Evolutionary conservation across 1,140 invertebrate genomes (phyloP).

Genomic region (Temnothorax curvispinosus): DNA sequence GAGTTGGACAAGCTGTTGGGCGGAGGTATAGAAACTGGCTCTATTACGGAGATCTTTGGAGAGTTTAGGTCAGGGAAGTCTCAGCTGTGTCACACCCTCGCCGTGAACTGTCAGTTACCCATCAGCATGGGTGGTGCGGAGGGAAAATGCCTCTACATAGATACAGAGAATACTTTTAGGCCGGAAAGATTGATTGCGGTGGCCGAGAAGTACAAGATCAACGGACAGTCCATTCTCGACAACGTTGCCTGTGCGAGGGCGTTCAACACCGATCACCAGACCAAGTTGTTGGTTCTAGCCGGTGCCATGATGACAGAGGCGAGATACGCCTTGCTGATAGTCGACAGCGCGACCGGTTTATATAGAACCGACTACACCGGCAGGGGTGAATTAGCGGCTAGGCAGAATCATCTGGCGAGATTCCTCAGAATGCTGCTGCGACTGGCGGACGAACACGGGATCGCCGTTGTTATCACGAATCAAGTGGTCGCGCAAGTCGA

Average conservation of each 20-base stretch:
- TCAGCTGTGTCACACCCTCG: slow-evolving; percentile 98
- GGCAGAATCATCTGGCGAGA: slow-evolving; percentile 97
- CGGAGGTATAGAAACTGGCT: slow-evolving; percentile 99
- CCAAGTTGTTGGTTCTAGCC: slow-evolving; percentile 94
- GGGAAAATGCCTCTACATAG: slow-evolving; percentile 99
- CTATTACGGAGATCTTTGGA: slow-evolving; percentile 99
- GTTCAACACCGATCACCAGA: slow-evolving; percentile 99
- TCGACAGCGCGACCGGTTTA: slow-evolving; percentile 98
- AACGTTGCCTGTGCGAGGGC: slow-evolving; percentile 99
- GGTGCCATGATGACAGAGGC: slow-evolving; percentile 99
- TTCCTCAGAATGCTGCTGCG: slow-evolving; percentile 97
- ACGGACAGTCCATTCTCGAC: slow-evolving; percentile 95
- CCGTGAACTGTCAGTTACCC: slow-evolving; percentile 99
- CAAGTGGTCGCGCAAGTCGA: slow-evolving; percentile 99
- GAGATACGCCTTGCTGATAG: slow-evolving; percentile 97
- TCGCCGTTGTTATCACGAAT: slow-evolving; percentile 99
- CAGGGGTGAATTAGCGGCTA: slow-evolving; percentile 95
- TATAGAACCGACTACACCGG: slow-evolving; percentile 99
- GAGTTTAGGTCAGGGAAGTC: slow-evolving; percentile 99
- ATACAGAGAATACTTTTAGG: slow-evolving; percentile 98
- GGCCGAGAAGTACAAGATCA: slow-evolving; percentile 95
- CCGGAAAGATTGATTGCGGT: slow-evolving; percentile 94
- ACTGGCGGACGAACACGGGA: slow-evolving; percentile 99
- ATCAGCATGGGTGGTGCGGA: slow-evolving; percentile 99
- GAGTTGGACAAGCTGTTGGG: slow-evolving; percentile 97